Percentiles rank a stretch among this genome's conserved stretches.
These are phyloP conservation scores for Halcyon leucocephala DNA, from an alignment of 2,797 vertebrate genomes.

Conservation along the genomic window DNA sequence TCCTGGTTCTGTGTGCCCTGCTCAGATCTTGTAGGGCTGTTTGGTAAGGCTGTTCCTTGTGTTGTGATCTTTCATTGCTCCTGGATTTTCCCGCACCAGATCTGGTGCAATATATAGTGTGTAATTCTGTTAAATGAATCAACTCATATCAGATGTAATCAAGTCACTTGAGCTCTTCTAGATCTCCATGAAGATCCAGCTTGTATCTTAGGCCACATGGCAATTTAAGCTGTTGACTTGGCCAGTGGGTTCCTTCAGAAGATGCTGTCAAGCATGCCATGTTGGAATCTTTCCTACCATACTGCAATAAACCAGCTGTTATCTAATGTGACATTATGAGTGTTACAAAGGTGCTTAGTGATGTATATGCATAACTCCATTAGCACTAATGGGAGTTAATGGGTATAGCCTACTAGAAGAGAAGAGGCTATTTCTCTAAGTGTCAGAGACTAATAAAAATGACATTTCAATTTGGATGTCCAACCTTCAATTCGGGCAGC, in stretches of 20 bases:
- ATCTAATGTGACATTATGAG: not conserved
- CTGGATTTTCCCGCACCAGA: not conserved
- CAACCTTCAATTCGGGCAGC: slow-evolving; percentile 54
- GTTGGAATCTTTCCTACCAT: not conserved
- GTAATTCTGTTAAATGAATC: not conserved
- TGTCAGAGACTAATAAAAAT: slow-evolving; percentile 52
- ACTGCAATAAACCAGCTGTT: not conserved
- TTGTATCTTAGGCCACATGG: not conserved
- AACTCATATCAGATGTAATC: not conserved
- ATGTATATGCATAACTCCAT: slow-evolving; percentile 31
- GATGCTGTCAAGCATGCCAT: not conserved
- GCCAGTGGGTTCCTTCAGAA: not conserved
- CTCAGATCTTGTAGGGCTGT: not conserved
- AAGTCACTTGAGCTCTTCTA: not conserved
- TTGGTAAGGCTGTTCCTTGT: not conserved
- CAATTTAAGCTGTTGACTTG: not conserved
- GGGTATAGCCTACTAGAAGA: not conserved
- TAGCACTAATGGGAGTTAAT: slow-evolving; percentile 57
- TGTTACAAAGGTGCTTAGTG: not conserved
- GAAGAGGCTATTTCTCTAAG: slow-evolving; percentile 31
- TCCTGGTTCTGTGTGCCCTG: not conserved
- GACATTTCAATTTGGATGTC: slow-evolving; percentile 56
- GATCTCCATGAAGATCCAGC: not conserved
- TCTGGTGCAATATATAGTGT: not conserved
- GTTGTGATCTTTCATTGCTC: not conserved